Percentiles rank a stretch among this genome's conserved stretches.
Conservation (phyloP, 2,113 vertebrate species). For the Poeciliopsis retropinna region DNA sequence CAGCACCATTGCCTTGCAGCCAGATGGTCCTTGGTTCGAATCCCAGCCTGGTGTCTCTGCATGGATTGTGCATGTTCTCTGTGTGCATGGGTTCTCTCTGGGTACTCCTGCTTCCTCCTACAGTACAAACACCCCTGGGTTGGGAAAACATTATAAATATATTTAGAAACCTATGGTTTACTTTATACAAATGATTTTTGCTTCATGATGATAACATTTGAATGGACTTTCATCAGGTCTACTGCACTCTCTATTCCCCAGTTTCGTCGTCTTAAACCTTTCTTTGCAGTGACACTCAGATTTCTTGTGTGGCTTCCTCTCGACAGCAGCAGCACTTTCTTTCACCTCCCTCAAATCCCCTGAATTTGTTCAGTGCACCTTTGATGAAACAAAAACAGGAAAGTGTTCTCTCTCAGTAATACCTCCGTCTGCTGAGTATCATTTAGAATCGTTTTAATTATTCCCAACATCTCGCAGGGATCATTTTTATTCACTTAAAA, state of each 20-base stretch:
- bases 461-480: conserved; percentile 1
- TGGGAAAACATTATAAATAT: neutral
- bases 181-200: neutral
- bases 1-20: no score
- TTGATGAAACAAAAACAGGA: neutral
- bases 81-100: no score
- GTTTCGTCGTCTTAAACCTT: neutral
- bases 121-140: neutral
- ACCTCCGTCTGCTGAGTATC: neutral
- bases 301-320: neutral
- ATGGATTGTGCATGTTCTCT: no score
- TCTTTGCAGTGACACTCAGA: neutral
- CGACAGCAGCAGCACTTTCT: neutral
- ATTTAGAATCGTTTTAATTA: neutral
- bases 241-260: neutral
- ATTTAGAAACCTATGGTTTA: neutral
- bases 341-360: neutral
- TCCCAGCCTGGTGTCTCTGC: no score
- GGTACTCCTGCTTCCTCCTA: no score
- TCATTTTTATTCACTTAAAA: conserved; percentile 11
- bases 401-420: neutral
- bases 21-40: no score
- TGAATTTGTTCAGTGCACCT: neutral
- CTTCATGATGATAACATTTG: neutral
- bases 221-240: neutral